A percentile compares a stretch with the other conserved stretches of the same genome.
These are phyloP conservation scores for pig (Sus scrofa) DNA, from an alignment of 2,113 vertebrate genomes.

Conservation along the genomic window DNA sequence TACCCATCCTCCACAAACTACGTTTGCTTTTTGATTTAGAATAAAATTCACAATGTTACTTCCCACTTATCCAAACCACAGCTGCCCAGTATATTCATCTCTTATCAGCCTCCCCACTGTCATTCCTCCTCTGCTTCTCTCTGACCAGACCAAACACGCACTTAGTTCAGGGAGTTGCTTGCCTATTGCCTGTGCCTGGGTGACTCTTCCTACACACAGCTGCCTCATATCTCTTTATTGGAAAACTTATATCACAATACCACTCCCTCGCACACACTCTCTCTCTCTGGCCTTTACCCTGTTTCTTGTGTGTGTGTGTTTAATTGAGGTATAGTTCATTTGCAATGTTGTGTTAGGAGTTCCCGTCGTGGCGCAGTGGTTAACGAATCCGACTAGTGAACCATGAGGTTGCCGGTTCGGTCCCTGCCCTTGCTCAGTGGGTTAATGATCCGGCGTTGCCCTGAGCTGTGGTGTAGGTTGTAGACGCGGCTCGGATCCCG, in stretches of 20 bases:
- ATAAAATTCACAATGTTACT: background rate
- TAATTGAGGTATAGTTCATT: background rate
- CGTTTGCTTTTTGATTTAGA: background rate
- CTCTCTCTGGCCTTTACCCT: background rate
- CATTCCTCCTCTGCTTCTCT: background rate
- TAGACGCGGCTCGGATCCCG: too few species aligned
- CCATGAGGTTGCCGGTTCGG: too few species aligned
- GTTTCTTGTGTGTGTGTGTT: background rate
- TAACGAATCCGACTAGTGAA: too few species aligned
- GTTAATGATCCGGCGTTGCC: too few species aligned
- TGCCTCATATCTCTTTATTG: background rate
- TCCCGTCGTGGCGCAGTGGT: too few species aligned
- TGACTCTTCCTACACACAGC: background rate
- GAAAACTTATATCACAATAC: background rate
- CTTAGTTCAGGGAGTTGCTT: background rate
- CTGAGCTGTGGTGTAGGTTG: too few species aligned
- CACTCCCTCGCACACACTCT: background rate
- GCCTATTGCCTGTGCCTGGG: background rate
- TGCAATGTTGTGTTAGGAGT: too few species aligned
- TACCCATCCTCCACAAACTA: background rate
- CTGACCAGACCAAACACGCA: background rate
- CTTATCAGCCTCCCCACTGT: background rate
- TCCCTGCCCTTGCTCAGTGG: too few species aligned
- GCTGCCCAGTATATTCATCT: background rate
- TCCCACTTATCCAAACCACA: background rate